Base-by-base conservation (phyloP, 2,113 vertebrate species). In the Spermophilus dauricus region DNA sequence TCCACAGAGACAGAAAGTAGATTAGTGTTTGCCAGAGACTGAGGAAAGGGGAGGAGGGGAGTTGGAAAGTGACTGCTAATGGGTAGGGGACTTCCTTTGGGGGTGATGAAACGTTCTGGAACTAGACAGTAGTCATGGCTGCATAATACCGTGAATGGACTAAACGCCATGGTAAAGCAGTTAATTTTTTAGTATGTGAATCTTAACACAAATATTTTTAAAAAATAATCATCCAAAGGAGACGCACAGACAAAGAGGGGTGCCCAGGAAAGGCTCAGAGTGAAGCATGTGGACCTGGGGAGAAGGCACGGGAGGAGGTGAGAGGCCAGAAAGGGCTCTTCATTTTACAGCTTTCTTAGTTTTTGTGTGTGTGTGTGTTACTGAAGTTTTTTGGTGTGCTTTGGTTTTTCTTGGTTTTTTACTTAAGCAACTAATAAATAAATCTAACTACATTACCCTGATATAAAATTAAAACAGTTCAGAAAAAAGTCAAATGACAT, bases 41-140 rank as follows among this genome's bases (percentile, higher is more conserved):
- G 34, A 32, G 14, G 65, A 51, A 39, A 37, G 0, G 28, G 14
- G 24, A 32, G 28, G 17, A 42, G 28, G 13, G 34, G 30, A n/a
- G 11, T 2, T 4, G 11, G 34, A 34, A 26, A 42, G 56, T 58
- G 56, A 58, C 20, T 58, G 56, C 20, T 58, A 3, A 58, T 58
- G 56, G 56, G 20, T 22, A 58, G 56, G 56, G 20, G 7, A 58
- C 56, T 67, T 51, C 13, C 32, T 73, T 5, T 24, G n/a, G n/a
- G 86, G 20, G 56, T 4, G 16, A 26, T 7, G 39, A 45, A 39
- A 77, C 8, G 56, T 69, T 80, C 89, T 30, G 9, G 9, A 86
- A 80, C 4, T 10, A 18, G 67, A 39, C 0, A 30, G 48, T 13
- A 5, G 30, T 0, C 0, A 12, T 1, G 72, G n/a, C 2, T 58